Evolutionary conservation across 2,888 invertebrate species (phyloP), one percentile per base, ranked within the genome.

Genomic region (Sphaeridia pumilis): DNA sequence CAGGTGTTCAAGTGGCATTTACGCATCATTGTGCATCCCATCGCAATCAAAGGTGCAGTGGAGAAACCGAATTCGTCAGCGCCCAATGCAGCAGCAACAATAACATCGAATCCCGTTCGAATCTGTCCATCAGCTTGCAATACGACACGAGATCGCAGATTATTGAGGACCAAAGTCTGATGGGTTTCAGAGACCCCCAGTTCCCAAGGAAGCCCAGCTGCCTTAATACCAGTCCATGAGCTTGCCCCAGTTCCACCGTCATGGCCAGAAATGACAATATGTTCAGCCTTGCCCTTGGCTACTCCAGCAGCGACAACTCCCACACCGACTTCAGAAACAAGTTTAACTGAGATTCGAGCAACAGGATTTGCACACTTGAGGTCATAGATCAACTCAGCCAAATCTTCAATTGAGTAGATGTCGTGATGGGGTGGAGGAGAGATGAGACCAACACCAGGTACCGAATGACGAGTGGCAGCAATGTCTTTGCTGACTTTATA

Each of bases 21-120:
- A 54, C 98, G 79, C 98, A 98, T 98, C 98, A 98, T 98, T 0
- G 95, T 98, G 69, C 98, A 98, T 3, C 98, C 98, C 73, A 98
- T 81, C 2, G 88, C 93, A 67, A 98, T 95, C 48, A 98, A 76
- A 0, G 98, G 97, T 2, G 95, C 97, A 0, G 98, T 98, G 70
- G 94, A 94, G 75, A 98, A 92, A 22, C 95, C 98, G 70, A 95
- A 89, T 73, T 98, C 98, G 71, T 98, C 98, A 7, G 98, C 98
- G 24, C 98, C 98, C 35, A 98, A 75, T 38, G 95, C 70, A 0
- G 93, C 95, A 2, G 94, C 97, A 24, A 97, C 87, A 65, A 94
- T 80, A 25, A 98, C 89, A 74, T 98, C 98, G 69, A 92, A 90
- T 24, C 94, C 93, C 3, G 93, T 90, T 56, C 94, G 76, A 61